Base-by-base conservation (phyloP, 2,113 vertebrate species). In the Trichechus manatus region DNA sequence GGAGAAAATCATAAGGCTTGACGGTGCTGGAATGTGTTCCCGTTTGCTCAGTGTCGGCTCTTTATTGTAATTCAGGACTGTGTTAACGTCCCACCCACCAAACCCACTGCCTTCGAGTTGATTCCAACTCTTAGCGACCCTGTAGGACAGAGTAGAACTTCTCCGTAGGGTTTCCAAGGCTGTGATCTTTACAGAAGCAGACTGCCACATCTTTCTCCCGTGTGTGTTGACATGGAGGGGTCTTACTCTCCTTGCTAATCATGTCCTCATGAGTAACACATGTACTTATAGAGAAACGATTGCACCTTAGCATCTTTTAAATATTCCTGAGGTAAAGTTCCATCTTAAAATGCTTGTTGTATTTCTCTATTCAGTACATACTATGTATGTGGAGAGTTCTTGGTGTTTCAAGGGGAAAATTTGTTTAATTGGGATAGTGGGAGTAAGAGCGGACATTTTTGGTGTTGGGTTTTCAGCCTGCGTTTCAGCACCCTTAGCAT, bases 401-500 rank as follows among this genome's bases (percentile, higher is more conserved):
- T 78, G 50, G 66, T 85, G 63, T 92, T 92, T 88, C 23, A 64
- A 81, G 36, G 64, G 4, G 50, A 78, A 70, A 27, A 7, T 36
- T n/a, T 68, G 63, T 47, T 9, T 4, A 36, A 7, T 33, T 39
- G 36, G 31, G 39, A 61, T 13, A 64, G 61, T 78, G 74, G 47
- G 29, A 33, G 33, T 9, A 23, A 36, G 68, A 31, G 25, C 1
- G 0, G 68, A 27, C 0, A 0, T 25, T 66, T 25, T 19, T 13
- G 20, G 56, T 68, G 90, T 36, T 17, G 36, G 0, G 15, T 50
- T 66, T 29, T 23, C 80, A 1, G 29, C n/a, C 53, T 2, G n/a
- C 2, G 7, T 19, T 42, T 53, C 9, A 56, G 44, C 0, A 0
- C 11, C 4, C 13, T 63, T 27, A 2, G 20, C 17, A 2, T 2